phyloP scores from a whole-genome alignment of 2,113 vertebrate genomes.

The Mustela lutreola region DNA sequence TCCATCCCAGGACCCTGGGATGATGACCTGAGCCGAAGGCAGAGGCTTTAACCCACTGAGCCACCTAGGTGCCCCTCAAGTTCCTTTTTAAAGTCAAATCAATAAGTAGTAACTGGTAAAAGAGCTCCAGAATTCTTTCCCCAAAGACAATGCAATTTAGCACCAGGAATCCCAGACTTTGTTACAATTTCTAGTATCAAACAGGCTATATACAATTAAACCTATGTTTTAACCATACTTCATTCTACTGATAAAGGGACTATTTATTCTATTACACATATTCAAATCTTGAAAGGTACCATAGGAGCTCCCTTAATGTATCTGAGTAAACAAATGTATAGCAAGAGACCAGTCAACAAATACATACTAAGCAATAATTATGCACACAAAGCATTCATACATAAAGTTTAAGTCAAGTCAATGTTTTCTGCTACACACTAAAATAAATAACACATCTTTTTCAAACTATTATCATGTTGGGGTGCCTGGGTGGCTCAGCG shows the following conservation, averaged over 20 bases:
- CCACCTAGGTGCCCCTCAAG: not conserved
- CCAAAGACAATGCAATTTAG: constrained; percentile 19
- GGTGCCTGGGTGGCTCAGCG: too few relatives aligned
- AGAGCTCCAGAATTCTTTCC: not conserved
- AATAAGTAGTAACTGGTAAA: not conserved
- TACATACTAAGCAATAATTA: not conserved
- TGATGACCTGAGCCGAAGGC: too few relatives aligned
- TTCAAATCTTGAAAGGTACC: not conserved
- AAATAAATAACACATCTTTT: not conserved
- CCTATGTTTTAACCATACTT: not conserved
- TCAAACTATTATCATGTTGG: not conserved
- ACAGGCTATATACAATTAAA: not conserved
- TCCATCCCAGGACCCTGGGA: too few relatives aligned
- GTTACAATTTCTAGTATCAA: not conserved
- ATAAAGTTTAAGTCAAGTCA: constrained; percentile 9
- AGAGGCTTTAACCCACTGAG: too few relatives aligned
- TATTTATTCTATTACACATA: not conserved
- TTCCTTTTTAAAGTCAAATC: constrained; percentile 13
- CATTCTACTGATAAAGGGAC: not conserved
- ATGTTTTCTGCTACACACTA: not conserved
- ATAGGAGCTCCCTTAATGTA: not conserved
- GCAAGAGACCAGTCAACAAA: not conserved
- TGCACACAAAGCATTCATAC: not conserved
- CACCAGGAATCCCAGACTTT: not conserved
- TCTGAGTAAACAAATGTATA: not conserved